Percentiles rank a stretch among this genome's conserved stretches.
Conservation (phyloP, 2,797 vertebrate species). For the Gymnocypris eckloni region DNA sequence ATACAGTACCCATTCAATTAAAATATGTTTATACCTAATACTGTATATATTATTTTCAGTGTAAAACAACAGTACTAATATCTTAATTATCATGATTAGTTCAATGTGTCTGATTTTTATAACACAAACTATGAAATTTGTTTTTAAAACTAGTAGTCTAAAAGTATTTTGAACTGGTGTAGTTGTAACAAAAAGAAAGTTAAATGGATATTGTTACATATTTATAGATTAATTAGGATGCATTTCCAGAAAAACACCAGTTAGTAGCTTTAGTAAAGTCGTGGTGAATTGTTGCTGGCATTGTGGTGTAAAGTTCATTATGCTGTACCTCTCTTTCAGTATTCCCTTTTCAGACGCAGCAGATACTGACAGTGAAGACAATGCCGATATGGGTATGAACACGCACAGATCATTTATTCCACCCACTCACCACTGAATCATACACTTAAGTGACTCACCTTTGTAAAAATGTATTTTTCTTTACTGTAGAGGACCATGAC, state of each 20-base stretch:
- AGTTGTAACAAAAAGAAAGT: neutral
- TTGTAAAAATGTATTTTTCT: conserved; percentile 16
- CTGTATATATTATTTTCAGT: too few species aligned
- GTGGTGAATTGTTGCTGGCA: neutral
- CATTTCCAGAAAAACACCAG: neutral
- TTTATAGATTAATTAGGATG: neutral
- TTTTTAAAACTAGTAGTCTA: neutral
- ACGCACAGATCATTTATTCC: neutral
- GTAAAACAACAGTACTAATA: too few species aligned
- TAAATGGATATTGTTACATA: neutral
- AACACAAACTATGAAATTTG: neutral
- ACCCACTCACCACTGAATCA: conserved; percentile 1
- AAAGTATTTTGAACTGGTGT: neutral
- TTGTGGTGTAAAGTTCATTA: conserved; percentile 24
- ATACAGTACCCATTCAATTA: too few species aligned
- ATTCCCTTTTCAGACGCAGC: conserved; percentile 62
- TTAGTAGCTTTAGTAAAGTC: neutral
- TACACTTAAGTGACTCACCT: conserved; percentile 18
- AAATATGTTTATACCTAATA: too few species aligned
- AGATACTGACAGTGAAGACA: conserved; percentile 75
- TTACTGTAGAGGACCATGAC: conserved; percentile 84
- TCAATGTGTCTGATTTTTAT: neutral
- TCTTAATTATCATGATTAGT: neutral
- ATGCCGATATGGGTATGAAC: conserved; percentile 65
- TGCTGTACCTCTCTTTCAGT: conserved; percentile 69